These are phyloP conservation scores for Eilema caniola DNA, from an alignment of 2,888 invertebrate species.

Conservation along the genomic window DNA sequence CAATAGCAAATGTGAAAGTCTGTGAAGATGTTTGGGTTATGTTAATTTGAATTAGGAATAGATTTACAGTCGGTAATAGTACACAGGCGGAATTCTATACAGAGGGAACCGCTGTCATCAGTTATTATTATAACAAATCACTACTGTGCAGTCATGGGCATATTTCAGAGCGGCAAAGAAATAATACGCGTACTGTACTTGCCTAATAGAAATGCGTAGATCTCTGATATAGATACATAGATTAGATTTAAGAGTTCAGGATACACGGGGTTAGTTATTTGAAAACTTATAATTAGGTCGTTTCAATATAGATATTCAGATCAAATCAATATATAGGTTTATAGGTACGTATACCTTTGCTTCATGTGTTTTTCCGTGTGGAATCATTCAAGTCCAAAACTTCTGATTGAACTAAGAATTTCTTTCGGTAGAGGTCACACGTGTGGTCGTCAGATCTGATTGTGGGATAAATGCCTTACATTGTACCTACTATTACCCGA, in stretches of 20 bases:
- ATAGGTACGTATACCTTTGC: too few relatives aligned
- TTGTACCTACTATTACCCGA: not conserved
- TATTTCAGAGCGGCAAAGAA: not conserved
- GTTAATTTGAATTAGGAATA: too few relatives aligned
- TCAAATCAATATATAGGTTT: too few relatives aligned
- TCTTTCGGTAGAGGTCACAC: not conserved
- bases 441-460: not conserved
- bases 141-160: not conserved
- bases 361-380: not conserved
- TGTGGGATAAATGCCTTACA: not conserved
- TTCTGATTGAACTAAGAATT: not conserved
- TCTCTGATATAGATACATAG: not conserved
- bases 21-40: too few relatives aligned
- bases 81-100: too few relatives aligned
- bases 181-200: not conserved
- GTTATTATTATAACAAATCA: not conserved
- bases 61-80: too few relatives aligned
- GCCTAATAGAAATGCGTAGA: constrained; percentile 14
- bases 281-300: not conserved
- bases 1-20: too few relatives aligned
- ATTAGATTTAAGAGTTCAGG: constrained; percentile 7
- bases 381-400: too few relatives aligned
- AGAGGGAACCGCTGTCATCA: too few relatives aligned
- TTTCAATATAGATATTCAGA: too few relatives aligned
- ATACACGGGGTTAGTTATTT: not conserved